These are phyloP conservation scores for Phytoseiulus persimilis DNA, from an alignment of 2,888 invertebrate genomes.

Conservation along the genomic window DNA sequence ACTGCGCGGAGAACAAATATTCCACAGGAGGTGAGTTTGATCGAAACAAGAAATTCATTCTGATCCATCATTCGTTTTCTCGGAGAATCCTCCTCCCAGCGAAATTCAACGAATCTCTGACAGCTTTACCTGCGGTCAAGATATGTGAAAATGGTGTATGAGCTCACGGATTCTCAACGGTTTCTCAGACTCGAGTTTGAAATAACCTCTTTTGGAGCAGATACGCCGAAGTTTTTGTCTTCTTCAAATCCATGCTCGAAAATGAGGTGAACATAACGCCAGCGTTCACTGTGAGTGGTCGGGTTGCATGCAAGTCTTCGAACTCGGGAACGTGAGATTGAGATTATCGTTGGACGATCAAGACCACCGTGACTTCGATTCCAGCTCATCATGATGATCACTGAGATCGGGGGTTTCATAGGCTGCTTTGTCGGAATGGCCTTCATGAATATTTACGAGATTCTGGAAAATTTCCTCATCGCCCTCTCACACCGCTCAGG, in stretches of 20 bases:
- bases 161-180: background rate
- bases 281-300: background rate
- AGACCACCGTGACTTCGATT: background rate
- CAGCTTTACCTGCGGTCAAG: no score
- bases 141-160: background rate
- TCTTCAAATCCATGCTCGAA: background rate
- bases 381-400: background rate
- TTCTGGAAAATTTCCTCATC: background rate
- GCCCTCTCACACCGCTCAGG: background rate
- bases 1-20: no score
- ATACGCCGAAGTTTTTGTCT: background rate
- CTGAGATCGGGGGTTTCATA: background rate
- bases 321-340: background rate
- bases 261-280: background rate
- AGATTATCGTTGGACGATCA: background rate
- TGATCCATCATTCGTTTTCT: no score
- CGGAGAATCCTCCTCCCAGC: no score
- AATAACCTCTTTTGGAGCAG: background rate
- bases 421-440: slow-evolving; percentile 23
- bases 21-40: no score
- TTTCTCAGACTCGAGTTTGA: background rate
- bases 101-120: no score
- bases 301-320: background rate
- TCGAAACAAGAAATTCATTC: no score
- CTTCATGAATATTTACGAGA: slow-evolving; percentile 10